A percentile compares a stretch with the other conserved stretches of the same genome.
phyloP scores from a whole-genome alignment of 2,113 vertebrate genomes.

The Hipposideros armiger region DNA sequence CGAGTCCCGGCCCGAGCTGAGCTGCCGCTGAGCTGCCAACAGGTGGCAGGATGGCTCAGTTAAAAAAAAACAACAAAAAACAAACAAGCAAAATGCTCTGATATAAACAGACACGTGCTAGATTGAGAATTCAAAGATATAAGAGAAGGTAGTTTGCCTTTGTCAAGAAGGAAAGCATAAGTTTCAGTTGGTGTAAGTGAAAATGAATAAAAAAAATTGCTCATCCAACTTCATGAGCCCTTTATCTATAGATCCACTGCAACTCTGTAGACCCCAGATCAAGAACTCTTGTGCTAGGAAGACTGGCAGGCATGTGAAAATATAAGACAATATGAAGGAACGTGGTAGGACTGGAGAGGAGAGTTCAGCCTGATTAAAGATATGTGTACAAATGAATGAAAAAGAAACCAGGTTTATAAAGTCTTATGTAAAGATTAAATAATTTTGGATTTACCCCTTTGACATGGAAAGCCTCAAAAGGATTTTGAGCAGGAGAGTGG shows the following conservation, averaged over 20 bases:
- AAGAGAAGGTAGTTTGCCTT: neutral
- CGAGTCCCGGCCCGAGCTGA: no score
- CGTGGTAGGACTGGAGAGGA: neutral
- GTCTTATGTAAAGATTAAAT: neutral
- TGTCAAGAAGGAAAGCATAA: neutral
- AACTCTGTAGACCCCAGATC: neutral
- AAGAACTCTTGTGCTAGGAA: neutral
- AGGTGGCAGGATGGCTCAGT: no score
- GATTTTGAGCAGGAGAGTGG: neutral
- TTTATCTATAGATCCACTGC: neutral
- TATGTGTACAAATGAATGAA: neutral
- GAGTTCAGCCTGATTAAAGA: neutral
- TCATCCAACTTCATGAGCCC: neutral
- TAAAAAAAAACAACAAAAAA: no score
- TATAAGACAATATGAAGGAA: fast-evolving
- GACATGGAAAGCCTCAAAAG: neutral
- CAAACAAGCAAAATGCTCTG: neutral
- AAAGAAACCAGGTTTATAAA: neutral
- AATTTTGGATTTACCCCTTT: neutral
- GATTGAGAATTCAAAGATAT: neutral
- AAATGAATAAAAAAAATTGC: neutral
- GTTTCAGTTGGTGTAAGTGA: neutral
- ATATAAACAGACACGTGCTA: neutral
- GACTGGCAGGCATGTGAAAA: neutral
- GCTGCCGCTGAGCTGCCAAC: no score